These are phyloP conservation scores for Girardia tigrina DNA, from an alignment of 2,888 invertebrate species.

Conservation along the genomic window DNA sequence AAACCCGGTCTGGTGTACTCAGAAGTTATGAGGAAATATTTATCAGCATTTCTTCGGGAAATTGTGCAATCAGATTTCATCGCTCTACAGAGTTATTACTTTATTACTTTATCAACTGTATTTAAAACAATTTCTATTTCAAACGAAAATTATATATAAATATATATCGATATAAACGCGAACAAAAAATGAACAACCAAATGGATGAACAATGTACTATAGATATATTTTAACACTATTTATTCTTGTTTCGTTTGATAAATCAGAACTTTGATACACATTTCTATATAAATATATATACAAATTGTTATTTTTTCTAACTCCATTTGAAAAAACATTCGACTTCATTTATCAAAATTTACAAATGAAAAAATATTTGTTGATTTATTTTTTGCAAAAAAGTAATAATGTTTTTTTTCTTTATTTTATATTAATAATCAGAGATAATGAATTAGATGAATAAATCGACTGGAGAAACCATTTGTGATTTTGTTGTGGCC, in stretches of 20 bases:
- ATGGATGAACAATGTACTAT: too few species aligned
- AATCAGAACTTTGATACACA: neutral
- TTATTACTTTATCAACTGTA: neutral
- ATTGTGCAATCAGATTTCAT: constrained; percentile 2
- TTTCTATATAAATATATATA: neutral
- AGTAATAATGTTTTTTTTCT: neutral
- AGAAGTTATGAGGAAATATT: neutral
- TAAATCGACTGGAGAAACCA: too few species aligned
- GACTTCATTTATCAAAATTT: neutral
- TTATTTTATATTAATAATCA: too few species aligned
- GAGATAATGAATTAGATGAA: too few species aligned
- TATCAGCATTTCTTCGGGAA: neutral
- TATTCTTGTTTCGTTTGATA: neutral
- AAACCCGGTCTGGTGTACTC: neutral
- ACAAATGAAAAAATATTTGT: too few species aligned
- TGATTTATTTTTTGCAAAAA: too few species aligned
- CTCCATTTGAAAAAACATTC: neutral
- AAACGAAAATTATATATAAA: neutral
- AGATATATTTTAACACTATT: neutral
- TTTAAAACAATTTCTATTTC: neutral
- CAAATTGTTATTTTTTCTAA: neutral
- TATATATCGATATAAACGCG: neutral
- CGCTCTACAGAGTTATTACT: neutral
- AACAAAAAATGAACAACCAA: too few species aligned
- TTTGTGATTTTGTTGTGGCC: too few species aligned